Percentiles rank a stretch among this genome's conserved stretches.
Evolutionary conservation across 2,113 vertebrate species (phyloP).

Genomic region (Campylomormyrus numenius): DNA sequence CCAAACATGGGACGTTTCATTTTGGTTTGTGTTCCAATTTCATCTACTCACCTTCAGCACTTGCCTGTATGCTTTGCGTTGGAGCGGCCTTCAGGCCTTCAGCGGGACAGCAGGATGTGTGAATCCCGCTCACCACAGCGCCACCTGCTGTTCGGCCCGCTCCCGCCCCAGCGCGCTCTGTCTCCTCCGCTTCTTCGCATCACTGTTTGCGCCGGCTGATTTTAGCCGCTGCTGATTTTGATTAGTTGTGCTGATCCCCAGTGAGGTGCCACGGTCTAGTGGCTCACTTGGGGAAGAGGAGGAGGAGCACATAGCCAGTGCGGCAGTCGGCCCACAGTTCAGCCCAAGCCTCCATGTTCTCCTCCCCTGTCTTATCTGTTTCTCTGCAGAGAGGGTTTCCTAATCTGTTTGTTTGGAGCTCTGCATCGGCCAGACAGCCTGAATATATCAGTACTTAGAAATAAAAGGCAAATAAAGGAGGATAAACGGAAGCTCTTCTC

Average conservation of each 20-base stretch:
- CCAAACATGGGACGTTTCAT: not conserved
- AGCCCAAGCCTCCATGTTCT: not conserved
- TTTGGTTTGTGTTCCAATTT: not conserved
- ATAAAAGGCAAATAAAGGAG: not conserved
- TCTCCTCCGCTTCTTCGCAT: not conserved
- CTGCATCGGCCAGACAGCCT: not conserved
- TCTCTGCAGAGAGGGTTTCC: conserved; percentile 1
- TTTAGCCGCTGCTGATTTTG: not conserved
- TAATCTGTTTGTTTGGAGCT: conserved; percentile 14
- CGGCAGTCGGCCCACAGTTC: not conserved
- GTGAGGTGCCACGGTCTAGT: not conserved
- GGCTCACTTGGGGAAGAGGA: not conserved
- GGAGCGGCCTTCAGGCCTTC: not conserved
- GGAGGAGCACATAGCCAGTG: not conserved
- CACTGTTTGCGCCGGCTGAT: not conserved
- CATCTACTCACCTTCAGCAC: not conserved
- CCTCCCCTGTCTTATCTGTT: not conserved
- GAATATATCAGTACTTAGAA: not conserved
- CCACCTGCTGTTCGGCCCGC: not conserved
- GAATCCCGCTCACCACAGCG: not conserved
- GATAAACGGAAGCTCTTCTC: not conserved
- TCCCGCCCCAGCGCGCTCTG: not conserved
- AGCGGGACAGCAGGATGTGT: not conserved
- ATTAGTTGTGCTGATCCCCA: not conserved
- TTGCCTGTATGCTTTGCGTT: not conserved